Evolutionary conservation across 2,113 vertebrate genomes (phyloP).

Genomic region (Nesogale talazaci): DNA sequence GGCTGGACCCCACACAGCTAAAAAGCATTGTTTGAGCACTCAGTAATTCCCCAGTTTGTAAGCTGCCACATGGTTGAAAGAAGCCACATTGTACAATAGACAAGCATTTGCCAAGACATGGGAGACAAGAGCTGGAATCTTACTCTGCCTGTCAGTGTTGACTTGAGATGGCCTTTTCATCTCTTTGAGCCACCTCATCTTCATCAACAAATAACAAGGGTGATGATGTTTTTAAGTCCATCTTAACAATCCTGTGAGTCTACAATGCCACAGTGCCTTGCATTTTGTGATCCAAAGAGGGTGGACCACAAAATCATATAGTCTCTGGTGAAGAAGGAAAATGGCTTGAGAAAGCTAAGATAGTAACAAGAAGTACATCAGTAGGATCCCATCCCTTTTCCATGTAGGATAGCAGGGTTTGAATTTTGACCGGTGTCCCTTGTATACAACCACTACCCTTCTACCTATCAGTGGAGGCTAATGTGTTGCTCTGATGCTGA

Average conservation of each 20-base stretch:
- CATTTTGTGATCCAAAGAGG: neutral
- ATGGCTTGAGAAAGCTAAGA: neutral
- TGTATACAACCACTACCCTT: neutral
- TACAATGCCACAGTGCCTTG: neutral
- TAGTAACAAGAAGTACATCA: neutral
- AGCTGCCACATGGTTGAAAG: neutral
- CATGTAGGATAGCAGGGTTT: neutral
- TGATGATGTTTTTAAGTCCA: neutral
- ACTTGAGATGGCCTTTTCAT: neutral
- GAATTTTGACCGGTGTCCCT: neutral
- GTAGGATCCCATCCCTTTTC: neutral
- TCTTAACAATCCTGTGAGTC: neutral
- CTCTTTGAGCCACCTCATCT: neutral
- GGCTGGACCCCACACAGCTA: neutral
- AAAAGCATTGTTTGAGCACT: neutral
- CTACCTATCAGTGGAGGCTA: neutral
- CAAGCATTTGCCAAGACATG: neutral
- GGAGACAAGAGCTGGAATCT: neutral
- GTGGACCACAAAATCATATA: neutral
- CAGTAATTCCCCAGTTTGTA: neutral
- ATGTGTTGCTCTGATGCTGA: neutral
- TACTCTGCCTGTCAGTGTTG: neutral
- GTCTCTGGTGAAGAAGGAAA: slow-evolving; percentile 23
- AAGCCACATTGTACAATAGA: neutral
- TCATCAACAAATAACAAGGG: neutral